Evolutionary conservation across 2,888 invertebrate genomes (phyloP).

Genomic region (Hyles lineata): DNA sequence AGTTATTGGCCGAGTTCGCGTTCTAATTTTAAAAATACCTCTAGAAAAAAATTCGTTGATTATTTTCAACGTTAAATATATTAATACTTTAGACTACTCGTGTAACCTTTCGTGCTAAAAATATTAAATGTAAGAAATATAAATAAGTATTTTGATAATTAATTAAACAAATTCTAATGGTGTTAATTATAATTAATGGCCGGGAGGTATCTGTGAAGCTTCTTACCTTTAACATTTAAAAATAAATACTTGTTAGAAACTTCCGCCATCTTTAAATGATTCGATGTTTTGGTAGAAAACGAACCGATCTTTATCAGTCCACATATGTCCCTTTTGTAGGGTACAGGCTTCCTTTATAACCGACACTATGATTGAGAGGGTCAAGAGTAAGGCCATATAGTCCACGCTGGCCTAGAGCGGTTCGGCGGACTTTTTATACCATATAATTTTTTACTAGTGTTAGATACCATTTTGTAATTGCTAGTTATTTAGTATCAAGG

Average conservation of each 20-base stretch:
- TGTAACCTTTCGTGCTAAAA: background rate
- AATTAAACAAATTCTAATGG: constrained; percentile 9
- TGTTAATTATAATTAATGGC: constrained; percentile 2
- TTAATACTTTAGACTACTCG: background rate
- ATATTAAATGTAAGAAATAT: background rate
- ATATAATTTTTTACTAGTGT: no score
- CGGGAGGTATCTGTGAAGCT: background rate
- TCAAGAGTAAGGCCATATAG: no score
- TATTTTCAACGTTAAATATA: background rate
- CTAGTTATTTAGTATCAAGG: no score
- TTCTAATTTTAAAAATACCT: background rate
- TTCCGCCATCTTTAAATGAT: background rate
- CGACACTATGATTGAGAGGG: no score
- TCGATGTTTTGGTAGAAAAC: background rate
- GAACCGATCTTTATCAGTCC: no score
- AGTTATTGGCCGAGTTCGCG: background rate
- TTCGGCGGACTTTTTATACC: no score
- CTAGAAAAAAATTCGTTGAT: background rate
- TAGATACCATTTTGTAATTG: no score
- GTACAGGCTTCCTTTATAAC: no score
- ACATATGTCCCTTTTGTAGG: no score
- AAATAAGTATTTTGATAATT: background rate
- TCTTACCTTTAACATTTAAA: background rate
- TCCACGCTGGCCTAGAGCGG: no score
- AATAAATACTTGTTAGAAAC: background rate